Base-by-base conservation (phyloP, 2,888 invertebrate genomes). In the Apotomis turbidana region DNA sequence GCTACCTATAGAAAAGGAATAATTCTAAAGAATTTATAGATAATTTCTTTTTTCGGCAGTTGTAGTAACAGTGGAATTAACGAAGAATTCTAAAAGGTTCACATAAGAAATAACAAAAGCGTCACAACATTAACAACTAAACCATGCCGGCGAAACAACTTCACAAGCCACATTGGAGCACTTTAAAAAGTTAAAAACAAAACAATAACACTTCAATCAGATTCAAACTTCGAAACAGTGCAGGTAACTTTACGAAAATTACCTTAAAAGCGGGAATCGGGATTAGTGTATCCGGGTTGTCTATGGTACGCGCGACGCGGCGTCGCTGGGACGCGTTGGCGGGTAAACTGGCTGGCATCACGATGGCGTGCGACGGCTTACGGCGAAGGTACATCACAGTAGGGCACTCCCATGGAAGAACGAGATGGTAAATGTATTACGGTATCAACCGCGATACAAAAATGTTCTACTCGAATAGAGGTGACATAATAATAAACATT, bases 261-360 rank as follows among this genome's bases (percentile, higher is more conserved):
- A 89, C 87, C 88, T 90, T 85, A 75, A 86, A 87, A 88, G 86
- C 85, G 89, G 81, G 74, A 82, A 77, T 83, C 82, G 82, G 84
- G 83, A 83, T 81, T 79, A 74, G 74, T 70, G 64, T 75, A 76
- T 77, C 70, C 77, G 78, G 77, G 76, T 85, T 79, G 80, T 88
- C 83, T 88, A 83, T 88, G 83, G 80, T 76, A 80, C 74, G 77
- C 84, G 86, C 87, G 88, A 89, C 85, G 78, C 91, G 89, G 79
- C 86, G 81, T 81, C 70, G 76, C 84, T 80, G 82, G 78, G 77
- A 77, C 84, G 81, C 83, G 78, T 79, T 83, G 78, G 77, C 83
- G 79, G 83, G 82, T 84, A 80, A 76, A 90, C 90, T 89, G 90
- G 62, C 68, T 36, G 38, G 62, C 54, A 41, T 44, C 10, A 9